Evolutionary conservation across 2,113 vertebrate genomes (phyloP).

Genomic region (Nansenia antarctica): DNA sequence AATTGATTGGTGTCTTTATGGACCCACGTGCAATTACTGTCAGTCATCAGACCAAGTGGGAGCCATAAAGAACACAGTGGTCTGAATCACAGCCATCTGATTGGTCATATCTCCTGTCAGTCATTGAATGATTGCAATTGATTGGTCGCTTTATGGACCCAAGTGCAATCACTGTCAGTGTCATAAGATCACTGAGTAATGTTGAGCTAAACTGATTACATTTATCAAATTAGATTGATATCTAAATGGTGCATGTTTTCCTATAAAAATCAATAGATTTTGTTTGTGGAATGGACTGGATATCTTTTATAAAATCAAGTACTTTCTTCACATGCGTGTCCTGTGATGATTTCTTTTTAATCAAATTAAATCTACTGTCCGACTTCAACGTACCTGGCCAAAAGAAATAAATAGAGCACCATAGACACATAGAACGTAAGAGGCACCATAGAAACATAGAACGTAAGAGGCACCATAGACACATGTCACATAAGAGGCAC

Average conservation of each 20-base stretch:
- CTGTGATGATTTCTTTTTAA: neutral
- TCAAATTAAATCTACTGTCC: neutral
- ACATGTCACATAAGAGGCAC: too few relatives aligned
- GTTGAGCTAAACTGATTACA: too few relatives aligned
- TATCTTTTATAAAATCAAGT: neutral
- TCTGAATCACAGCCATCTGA: constrained; percentile 56
- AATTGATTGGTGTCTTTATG: too few relatives aligned
- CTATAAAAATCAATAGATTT: too few relatives aligned
- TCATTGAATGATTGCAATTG: neutral
- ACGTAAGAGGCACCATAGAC: too few relatives aligned
- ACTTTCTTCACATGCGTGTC: neutral
- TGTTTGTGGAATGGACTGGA: neutral
- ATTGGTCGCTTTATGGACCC: neutral
- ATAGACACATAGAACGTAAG: neutral
- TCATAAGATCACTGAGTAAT: too few relatives aligned
- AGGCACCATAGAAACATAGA: too few relatives aligned
- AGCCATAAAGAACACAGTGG: constrained; percentile 83
- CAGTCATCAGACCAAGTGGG: too few relatives aligned
- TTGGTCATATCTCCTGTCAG: neutral
- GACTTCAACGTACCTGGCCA: neutral
- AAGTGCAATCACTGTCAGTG: neutral
- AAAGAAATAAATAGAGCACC: neutral
- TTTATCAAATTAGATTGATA: neutral
- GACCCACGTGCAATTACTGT: too few relatives aligned
- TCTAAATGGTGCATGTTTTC: neutral